A percentile compares a stretch with the other conserved stretches of the same genome.
Conservation (phyloP, 2,113 vertebrate genomes). For the Campylorhamphus procurvoides region DNA sequence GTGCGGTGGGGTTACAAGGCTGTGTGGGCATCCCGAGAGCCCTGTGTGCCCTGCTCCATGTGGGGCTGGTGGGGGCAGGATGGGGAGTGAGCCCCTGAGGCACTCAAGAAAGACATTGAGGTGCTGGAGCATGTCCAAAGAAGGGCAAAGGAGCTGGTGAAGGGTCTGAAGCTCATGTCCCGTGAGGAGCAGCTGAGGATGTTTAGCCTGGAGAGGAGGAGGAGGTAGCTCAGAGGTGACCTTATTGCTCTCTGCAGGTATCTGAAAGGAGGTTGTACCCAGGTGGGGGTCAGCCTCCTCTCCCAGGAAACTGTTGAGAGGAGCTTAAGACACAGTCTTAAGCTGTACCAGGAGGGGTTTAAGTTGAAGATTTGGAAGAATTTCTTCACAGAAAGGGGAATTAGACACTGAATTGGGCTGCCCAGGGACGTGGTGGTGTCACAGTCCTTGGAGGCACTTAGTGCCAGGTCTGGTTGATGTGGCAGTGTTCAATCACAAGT, state of each 20-base stretch:
- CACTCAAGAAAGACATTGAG: fast-evolving
- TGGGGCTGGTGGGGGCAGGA: not conserved
- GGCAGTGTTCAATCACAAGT: not conserved
- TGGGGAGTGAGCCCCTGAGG: no score
- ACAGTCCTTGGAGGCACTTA: not conserved
- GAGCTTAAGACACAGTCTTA: not conserved
- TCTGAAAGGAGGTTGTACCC: not conserved
- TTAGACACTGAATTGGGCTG: not conserved
- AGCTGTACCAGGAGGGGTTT: not conserved
- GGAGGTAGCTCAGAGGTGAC: not conserved
- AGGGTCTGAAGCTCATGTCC: not conserved
- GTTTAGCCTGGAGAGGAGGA: not conserved
- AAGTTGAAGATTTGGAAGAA: not conserved
- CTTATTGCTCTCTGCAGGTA: not conserved
- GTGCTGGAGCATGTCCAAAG: not conserved
- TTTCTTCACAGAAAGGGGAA: not conserved
- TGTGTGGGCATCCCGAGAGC: not conserved
- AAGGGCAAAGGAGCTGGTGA: not conserved
- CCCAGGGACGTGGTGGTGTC: not conserved
- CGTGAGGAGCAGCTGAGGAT: not conserved
- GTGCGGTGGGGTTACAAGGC: not conserved
- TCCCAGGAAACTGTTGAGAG: not conserved
- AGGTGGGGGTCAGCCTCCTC: not conserved
- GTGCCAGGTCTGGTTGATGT: not conserved
- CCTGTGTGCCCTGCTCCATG: not conserved